Percentiles rank a stretch among this genome's conserved stretches.
Conservation (phyloP, 1,140 invertebrate genomes). For the Cephus cinctus region DNA sequence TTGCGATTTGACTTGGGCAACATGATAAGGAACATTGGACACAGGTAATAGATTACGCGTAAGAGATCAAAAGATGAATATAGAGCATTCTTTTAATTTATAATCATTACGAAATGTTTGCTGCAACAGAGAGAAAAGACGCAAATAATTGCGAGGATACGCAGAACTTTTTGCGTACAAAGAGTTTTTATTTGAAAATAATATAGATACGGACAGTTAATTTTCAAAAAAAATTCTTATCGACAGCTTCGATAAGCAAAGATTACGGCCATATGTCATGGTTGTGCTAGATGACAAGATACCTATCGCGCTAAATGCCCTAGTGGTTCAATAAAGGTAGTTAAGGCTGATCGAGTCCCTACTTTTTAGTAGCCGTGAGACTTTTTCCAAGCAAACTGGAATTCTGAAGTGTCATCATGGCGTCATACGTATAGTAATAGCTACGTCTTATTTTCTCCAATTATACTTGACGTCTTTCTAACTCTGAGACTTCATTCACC, state of each 20-base stretch:
- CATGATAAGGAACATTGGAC: no score
- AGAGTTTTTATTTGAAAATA: conserved; percentile 18
- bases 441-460: no score
- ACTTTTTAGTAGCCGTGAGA: background rate
- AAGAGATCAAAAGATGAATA: no score
- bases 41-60: no score
- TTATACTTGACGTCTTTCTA: no score
- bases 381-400: background rate
- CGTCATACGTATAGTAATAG: background rate
- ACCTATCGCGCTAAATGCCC: background rate
- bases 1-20: no score
- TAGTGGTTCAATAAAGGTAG: background rate
- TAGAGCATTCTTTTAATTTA: no score
- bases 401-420: background rate
- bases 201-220: conserved; percentile 22
- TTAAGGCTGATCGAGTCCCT: background rate
- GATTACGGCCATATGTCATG: conserved; percentile 37
- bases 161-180: no score
- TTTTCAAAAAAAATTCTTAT: conserved; percentile 31
- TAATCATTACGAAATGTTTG: no score
- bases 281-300: conserved; percentile 9
- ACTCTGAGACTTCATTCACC: no score
- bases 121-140: no score
- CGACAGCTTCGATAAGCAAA: conserved; percentile 27
- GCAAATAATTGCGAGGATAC: no score